Evolutionary conservation across 2,797 vertebrate genomes (phyloP).

Genomic region (Coendou prehensilis): DNA sequence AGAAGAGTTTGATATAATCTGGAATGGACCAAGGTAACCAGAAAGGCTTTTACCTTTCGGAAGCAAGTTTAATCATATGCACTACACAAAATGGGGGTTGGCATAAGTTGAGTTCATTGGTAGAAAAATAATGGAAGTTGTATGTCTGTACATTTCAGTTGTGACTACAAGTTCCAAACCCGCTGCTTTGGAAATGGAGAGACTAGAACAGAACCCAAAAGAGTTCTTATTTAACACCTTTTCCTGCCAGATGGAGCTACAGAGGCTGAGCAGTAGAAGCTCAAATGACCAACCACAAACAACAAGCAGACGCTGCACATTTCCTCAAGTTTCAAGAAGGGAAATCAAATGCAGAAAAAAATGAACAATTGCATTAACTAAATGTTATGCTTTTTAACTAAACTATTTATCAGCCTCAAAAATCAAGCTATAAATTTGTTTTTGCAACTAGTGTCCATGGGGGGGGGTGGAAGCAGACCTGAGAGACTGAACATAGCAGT

Average conservation of each 20-base stretch:
- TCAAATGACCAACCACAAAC: neutral
- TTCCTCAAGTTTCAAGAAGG: conserved; percentile 43
- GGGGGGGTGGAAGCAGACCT: neutral
- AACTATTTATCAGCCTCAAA: neutral
- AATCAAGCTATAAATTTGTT: conserved; percentile 24
- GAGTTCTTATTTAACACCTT: neutral
- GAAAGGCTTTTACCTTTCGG: neutral
- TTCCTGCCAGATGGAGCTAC: neutral
- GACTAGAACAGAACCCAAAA: neutral
- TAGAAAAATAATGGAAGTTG: neutral
- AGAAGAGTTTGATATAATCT: neutral
- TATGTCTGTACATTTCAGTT: neutral
- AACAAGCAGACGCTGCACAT: neutral
- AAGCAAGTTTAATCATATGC: neutral
- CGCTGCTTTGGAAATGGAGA: neutral
- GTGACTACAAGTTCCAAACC: neutral
- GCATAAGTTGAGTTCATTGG: no score
- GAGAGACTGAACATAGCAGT: neutral
- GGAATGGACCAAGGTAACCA: neutral
- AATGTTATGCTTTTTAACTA: conserved; percentile 13
- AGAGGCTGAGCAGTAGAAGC: neutral
- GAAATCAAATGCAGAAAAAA: conserved; percentile 2
- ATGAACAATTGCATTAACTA: neutral
- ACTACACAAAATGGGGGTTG: neutral
- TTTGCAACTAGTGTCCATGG: neutral